phyloP scores from a whole-genome alignment of 2,797 vertebrate species.

The Sylvilagus floridanus region DNA sequence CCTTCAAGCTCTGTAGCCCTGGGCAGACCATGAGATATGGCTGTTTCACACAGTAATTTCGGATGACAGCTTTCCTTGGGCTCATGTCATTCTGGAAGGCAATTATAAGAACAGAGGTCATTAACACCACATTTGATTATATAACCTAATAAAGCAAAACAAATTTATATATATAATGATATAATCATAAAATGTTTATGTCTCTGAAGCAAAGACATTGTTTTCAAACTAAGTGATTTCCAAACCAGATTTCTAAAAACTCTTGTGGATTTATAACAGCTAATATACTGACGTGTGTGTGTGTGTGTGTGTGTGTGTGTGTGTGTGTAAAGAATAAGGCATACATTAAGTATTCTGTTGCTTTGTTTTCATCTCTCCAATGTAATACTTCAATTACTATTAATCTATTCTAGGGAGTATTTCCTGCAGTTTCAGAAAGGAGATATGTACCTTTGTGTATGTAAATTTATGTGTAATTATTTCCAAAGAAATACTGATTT shows the following conservation, averaged over 20 bases:
- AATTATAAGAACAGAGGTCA: conserved; percentile 84
- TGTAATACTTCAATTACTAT: neutral
- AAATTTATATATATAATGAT: neutral
- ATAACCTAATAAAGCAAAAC: conserved; percentile 82
- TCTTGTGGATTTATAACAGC: neutral
- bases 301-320: neutral
- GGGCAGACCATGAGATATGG: conserved; percentile 85
- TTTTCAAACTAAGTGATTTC: conserved; percentile 28
- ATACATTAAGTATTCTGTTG: neutral
- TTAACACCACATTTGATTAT: conserved; percentile 82
- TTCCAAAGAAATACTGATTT: conserved; percentile 3
- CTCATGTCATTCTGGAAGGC: conserved; percentile 80
- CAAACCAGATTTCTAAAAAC: neutral
- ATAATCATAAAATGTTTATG: conserved; percentile 5
- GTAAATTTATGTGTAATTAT: conserved; percentile 29
- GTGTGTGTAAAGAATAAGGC: neutral
- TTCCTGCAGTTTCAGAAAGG: neutral
- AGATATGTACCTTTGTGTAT: neutral
- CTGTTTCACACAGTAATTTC: conserved; percentile 86
- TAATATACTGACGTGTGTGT: neutral
- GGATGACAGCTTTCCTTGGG: conserved; percentile 87
- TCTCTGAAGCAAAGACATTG: conserved; percentile 11
- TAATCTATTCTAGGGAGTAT: conserved; percentile 18
- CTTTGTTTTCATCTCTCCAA: neutral
- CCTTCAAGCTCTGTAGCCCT: conserved; percentile 84